Conservation (phyloP, 2,113 vertebrate species). For the Rhea americana region DNA sequence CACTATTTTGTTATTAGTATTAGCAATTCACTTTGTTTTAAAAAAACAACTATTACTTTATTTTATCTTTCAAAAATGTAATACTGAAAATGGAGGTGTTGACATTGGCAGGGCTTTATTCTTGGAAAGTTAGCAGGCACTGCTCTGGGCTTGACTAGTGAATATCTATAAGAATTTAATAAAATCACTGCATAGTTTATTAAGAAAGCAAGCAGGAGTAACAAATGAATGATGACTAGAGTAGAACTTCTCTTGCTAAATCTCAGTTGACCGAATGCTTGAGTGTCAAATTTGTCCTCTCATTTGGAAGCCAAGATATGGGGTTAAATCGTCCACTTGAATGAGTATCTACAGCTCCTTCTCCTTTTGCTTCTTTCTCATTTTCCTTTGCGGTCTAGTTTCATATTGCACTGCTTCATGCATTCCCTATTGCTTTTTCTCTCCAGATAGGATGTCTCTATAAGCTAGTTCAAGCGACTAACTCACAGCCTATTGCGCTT, state of each 20-base stretch:
- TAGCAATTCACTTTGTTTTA: neutral
- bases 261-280: neutral
- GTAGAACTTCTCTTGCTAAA: neutral
- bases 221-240: neutral
- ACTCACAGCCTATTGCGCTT: neutral
- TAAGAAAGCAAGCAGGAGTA: neutral
- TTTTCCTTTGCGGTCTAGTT: neutral
- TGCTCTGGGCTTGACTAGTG: neutral
- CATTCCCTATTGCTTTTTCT: neutral
- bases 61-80: constrained; percentile 5
- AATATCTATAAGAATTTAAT: constrained; percentile 9
- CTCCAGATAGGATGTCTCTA: neutral
- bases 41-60: neutral
- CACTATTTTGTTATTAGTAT: neutral
- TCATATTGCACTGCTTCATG: neutral
- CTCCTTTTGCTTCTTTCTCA: neutral
- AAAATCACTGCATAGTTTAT: neutral
- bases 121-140: constrained; percentile 3
- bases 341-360: neutral
- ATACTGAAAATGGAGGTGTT: neutral
- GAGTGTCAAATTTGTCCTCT: neutral
- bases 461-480: neutral
- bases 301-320: neutral
- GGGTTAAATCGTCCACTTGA: constrained; percentile 9
- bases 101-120: neutral